A percentile compares a stretch with the other conserved stretches of the same genome.
These are phyloP conservation scores for Acleris cristana DNA, from an alignment of 2,888 invertebrate genomes.

Conservation along the genomic window DNA sequence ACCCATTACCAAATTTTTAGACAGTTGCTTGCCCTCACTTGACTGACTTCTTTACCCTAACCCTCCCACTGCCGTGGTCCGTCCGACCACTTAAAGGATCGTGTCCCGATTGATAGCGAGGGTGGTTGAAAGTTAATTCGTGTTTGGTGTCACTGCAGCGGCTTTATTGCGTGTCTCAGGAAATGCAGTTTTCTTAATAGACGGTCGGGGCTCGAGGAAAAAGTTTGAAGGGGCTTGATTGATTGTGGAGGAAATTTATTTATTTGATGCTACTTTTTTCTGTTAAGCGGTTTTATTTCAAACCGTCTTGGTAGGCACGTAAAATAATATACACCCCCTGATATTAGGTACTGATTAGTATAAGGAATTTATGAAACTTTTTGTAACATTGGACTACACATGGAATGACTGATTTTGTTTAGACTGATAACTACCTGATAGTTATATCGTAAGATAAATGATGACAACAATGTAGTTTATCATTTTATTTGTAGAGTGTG, in stretches of 20 bases:
- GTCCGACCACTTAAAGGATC: slow-evolving; percentile 75
- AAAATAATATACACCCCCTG: too few relatives aligned
- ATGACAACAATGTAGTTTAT: too few relatives aligned
- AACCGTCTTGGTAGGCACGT: too few relatives aligned
- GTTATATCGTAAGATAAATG: too few relatives aligned
- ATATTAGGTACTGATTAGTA: too few relatives aligned
- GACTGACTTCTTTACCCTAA: slow-evolving; percentile 1
- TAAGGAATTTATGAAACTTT: too few relatives aligned
- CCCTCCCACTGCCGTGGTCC: slow-evolving; percentile 56
- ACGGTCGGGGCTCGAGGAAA: slow-evolving; percentile 43
- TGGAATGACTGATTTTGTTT: too few relatives aligned
- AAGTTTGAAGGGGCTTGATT: slow-evolving; percentile 30
- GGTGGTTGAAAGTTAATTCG: slow-evolving; percentile 79
- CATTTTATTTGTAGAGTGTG: too few relatives aligned
- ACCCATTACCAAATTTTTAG: background rate
- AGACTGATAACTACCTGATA: too few relatives aligned
- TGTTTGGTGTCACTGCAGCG: slow-evolving; percentile 78
- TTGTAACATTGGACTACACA: too few relatives aligned
- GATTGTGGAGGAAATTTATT: slow-evolving; percentile 24
- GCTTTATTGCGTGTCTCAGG: slow-evolving; percentile 70
- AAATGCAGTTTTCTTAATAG: slow-evolving; percentile 68
- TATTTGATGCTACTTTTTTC: background rate
- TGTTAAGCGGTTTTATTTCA: too few relatives aligned
- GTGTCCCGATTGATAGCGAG: slow-evolving; percentile 75
- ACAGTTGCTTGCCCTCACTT: background rate